Conservation (phyloP, 1,140 invertebrate species). For the Heliconius hermathena region DNA sequence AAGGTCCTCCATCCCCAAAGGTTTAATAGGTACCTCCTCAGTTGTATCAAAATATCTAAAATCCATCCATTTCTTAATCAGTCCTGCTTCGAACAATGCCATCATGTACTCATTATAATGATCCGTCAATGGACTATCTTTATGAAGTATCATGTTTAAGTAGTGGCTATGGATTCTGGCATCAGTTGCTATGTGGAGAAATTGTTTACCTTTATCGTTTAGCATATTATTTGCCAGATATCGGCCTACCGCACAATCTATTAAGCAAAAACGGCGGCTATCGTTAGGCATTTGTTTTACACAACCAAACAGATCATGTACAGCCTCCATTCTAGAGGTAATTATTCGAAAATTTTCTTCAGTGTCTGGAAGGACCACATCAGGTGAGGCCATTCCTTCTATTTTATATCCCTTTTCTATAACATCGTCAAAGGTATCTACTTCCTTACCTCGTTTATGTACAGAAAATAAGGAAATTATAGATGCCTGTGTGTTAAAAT, state of each 20-base stretch:
- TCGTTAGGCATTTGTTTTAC: slow-evolving; percentile 61
- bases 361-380: slow-evolving; percentile 65
- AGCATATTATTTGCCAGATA: slow-evolving; percentile 64
- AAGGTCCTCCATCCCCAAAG: slow-evolving; percentile 45
- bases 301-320: slow-evolving; percentile 63
- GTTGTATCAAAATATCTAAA: slow-evolving; percentile 46
- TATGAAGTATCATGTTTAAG: slow-evolving; percentile 63
- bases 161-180: slow-evolving; percentile 76
- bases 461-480: slow-evolving; percentile 76
- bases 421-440: slow-evolving; percentile 74
- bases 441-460: slow-evolving; percentile 66
- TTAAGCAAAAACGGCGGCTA: slow-evolving; percentile 65
- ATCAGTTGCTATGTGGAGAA: slow-evolving; percentile 64
- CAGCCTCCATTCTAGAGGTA: slow-evolving; percentile 58
- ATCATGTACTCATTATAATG: slow-evolving; percentile 60
- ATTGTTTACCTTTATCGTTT: slow-evolving; percentile 70
- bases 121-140: slow-evolving; percentile 60
- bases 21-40: slow-evolving; percentile 43
- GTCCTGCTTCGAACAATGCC: slow-evolving; percentile 54
- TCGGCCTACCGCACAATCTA: slow-evolving; percentile 72
- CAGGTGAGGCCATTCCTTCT: slow-evolving; percentile 73
- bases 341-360: slow-evolving; percentile 64
- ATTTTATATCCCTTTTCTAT: slow-evolving; percentile 66
- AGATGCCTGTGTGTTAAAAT: slow-evolving; percentile 69
- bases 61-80: slow-evolving; percentile 50